phyloP scores from a whole-genome alignment of 2,797 vertebrate species.

The Pempheris klunzingeri region DNA sequence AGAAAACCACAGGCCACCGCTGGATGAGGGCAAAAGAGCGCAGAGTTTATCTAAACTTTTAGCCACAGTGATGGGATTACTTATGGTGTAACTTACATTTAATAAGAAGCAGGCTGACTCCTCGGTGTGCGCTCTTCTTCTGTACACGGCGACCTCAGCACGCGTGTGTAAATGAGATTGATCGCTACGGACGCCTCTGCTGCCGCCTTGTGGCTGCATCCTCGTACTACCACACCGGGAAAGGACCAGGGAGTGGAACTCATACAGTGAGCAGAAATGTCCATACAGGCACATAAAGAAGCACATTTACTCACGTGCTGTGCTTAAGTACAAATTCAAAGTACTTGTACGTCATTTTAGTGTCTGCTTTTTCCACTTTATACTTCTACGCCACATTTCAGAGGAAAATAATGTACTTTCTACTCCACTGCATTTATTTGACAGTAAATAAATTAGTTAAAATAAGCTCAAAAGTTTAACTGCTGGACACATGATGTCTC shows the following conservation, averaged over 20 bases:
- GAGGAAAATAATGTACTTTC: neutral
- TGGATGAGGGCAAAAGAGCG: conserved; percentile 25
- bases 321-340: too few species aligned
- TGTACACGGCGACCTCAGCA: neutral
- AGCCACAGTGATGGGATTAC: conserved; percentile 61
- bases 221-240: conserved; percentile 19
- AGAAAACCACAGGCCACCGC: conserved; percentile 16
- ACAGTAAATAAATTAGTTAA: neutral
- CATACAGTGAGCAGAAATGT: too few species aligned
- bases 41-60: conserved; percentile 52
- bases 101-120: conserved; percentile 51
- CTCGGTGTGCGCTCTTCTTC: neutral
- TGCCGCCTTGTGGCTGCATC: conserved; percentile 57
- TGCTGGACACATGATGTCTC: too few species aligned
- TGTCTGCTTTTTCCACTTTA: neutral
- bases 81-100: conserved; percentile 60
- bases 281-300: too few species aligned
- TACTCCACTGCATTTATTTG: neutral
- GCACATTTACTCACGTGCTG: too few species aligned
- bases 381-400: neutral
- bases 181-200: conserved; percentile 40
- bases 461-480: neutral
- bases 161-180: rapidly evolving
- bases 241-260: neutral
- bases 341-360: neutral